Percentiles rank a stretch among this genome's conserved stretches.
Evolutionary conservation across 1,140 invertebrate species (phyloP).

Genomic region (Rhizoglyphus robini): DNA sequence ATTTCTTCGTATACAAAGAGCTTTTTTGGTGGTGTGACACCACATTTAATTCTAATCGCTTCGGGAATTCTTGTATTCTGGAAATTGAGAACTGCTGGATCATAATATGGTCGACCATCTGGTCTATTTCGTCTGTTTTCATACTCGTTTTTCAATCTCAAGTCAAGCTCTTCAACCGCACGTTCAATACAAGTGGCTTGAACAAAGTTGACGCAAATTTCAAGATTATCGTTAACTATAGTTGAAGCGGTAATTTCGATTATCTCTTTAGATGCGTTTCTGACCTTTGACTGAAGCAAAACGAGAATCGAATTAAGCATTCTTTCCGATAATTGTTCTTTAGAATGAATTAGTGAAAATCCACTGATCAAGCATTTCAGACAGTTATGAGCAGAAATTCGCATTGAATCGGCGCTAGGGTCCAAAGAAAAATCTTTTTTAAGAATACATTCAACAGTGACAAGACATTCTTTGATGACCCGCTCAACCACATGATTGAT

Average conservation of each 20-base stretch:
- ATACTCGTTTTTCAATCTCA: conserved; percentile 55
- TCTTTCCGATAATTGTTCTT: conserved; percentile 50
- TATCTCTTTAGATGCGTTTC: conserved; percentile 42
- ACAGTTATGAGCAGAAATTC: conserved; percentile 86
- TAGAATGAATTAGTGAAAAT: conserved; percentile 94
- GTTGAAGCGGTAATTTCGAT: conserved; percentile 72
- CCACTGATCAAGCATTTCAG: conserved; percentile 88
- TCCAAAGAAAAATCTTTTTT: conserved; percentile 97
- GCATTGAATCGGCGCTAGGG: conserved; percentile 79
- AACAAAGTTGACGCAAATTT: conserved; percentile 88
- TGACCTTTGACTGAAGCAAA: neutral
- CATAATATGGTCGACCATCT: neutral
- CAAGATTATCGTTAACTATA: conserved; percentile 86
- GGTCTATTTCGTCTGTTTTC: conserved; percentile 42
- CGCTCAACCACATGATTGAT: conserved; percentile 83
- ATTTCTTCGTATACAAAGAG: conserved; percentile 96
- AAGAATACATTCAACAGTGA: conserved; percentile 87
- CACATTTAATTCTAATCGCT: conserved; percentile 74
- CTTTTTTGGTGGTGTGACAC: conserved; percentile 64
- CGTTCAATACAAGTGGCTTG: conserved; percentile 97
- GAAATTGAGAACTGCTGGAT: neutral
- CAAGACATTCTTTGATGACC: conserved; percentile 86
- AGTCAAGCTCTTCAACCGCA: conserved; percentile 87
- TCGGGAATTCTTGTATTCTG: conserved; percentile 37
- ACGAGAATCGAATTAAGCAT: conserved; percentile 42